Evolutionary conservation across 2,797 vertebrate genomes (phyloP).

Genomic region (Tadarida brasiliensis): DNA sequence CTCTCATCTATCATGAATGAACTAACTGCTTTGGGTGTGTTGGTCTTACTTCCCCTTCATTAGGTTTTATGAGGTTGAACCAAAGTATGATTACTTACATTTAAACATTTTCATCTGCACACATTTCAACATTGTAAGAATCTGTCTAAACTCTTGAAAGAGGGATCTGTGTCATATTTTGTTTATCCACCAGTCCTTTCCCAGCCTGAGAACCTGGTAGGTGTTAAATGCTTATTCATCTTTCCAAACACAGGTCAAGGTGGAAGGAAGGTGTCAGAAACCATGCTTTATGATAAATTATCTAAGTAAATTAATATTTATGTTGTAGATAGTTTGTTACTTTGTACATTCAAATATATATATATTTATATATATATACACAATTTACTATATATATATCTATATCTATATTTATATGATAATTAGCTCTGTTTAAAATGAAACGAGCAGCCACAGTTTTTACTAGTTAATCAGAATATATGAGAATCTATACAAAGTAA

Average conservation of each 20-base stretch:
- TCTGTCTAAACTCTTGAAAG: conserved; percentile 16
- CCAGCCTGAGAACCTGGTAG: neutral
- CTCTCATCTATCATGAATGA: neutral
- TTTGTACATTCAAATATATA: neutral
- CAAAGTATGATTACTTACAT: conserved; percentile 2
- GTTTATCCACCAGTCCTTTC: neutral
- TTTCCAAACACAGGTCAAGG: neutral
- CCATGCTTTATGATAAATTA: neutral
- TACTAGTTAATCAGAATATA: neutral
- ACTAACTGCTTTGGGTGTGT: neutral
- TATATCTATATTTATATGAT: neutral
- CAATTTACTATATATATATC: neutral
- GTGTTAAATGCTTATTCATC: neutral
- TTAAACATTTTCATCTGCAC: neutral
- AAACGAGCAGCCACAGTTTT: neutral
- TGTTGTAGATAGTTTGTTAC: neutral
- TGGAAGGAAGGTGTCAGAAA: neutral
- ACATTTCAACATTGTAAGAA: neutral
- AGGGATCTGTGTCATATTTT: neutral
- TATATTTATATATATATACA: neutral
- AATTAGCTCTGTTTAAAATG: conserved; percentile 37
- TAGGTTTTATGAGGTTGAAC: neutral
- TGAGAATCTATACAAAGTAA: neutral
- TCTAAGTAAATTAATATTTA: neutral
- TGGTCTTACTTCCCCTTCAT: neutral